These are phyloP conservation scores for Melinaea menophilus DNA, from an alignment of 2,888 invertebrate species.

Conservation along the genomic window DNA sequence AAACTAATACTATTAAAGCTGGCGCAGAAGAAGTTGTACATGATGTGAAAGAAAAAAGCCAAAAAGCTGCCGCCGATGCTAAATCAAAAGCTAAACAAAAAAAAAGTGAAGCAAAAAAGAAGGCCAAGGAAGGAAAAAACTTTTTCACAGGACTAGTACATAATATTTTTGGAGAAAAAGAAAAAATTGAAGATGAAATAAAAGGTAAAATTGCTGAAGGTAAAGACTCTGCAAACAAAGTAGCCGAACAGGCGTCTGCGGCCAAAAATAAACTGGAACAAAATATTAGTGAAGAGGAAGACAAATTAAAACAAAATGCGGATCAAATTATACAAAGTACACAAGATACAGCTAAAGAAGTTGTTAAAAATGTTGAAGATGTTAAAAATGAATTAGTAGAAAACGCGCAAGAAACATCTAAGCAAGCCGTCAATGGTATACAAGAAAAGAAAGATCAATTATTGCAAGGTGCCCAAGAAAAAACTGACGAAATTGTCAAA, in stretches of 20 bases:
- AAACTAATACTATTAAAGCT: conserved; percentile 49
- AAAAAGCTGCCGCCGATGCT: conserved; percentile 40
- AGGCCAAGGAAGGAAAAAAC: conserved; percentile 67
- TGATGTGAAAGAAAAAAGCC: conserved; percentile 33
- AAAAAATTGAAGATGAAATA: conserved; percentile 65
- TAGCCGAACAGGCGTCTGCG: conserved; percentile 51
- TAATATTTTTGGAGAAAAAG: conserved; percentile 70
- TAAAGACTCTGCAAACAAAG: conserved; percentile 58
- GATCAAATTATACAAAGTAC: conserved; percentile 27
- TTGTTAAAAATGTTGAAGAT: conserved; percentile 33
- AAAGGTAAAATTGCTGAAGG: conserved; percentile 60
- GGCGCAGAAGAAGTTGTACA: conserved; percentile 48
- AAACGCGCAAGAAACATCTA: conserved; percentile 23
- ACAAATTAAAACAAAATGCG: conserved; percentile 36
- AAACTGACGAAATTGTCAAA: conserved; percentile 33
- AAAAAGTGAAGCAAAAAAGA: conserved; percentile 52
- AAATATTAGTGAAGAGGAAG: conserved; percentile 46
- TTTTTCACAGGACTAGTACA: conserved; percentile 68
- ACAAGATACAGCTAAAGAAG: conserved; percentile 38
- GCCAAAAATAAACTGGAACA: conserved; percentile 58
- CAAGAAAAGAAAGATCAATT: conserved; percentile 36
- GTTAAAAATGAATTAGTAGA: conserved; percentile 31
- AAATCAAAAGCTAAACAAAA: conserved; percentile 42
- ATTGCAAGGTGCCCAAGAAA: conserved; percentile 34
- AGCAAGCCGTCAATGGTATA: conserved; percentile 25